Conservation (phyloP, 2,797 vertebrate genomes). For the Pangasius sanitwongsei region DNA sequence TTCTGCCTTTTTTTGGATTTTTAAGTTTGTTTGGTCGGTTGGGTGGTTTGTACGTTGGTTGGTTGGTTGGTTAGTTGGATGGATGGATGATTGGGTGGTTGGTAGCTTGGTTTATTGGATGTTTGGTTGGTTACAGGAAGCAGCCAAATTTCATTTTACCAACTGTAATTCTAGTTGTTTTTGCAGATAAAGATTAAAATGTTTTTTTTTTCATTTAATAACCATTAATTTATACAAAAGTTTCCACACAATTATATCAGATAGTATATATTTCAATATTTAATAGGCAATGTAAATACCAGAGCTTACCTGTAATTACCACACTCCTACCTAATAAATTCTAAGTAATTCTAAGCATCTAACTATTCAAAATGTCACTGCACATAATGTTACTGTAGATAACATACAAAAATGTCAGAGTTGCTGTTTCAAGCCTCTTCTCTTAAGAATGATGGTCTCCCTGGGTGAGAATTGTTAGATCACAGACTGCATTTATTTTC, state of each 20-base stretch:
- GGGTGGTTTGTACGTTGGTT: too few species aligned
- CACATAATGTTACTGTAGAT: slow-evolving; percentile 7
- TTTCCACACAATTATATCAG: background rate
- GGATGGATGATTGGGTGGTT: background rate
- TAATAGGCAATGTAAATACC: slow-evolving; percentile 1
- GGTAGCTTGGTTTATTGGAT: background rate
- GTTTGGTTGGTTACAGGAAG: background rate
- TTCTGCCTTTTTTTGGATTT: background rate
- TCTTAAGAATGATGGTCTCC: background rate
- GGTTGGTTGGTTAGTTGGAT: too few species aligned
- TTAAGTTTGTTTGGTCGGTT: background rate
- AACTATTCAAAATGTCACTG: slow-evolving; percentile 31
- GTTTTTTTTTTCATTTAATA: background rate
- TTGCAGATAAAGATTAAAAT: background rate
- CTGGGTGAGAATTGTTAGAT: background rate
- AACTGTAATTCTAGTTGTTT: background rate
- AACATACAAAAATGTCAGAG: slow-evolving; percentile 2
- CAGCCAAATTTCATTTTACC: background rate
- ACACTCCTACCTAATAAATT: background rate
- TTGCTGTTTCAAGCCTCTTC: slow-evolving; percentile 4
- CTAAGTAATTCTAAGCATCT: background rate
- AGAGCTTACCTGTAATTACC: background rate
- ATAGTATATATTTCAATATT: background rate
- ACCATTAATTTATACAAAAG: background rate
- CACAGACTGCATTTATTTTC: background rate